Evolutionary conservation across 1,140 invertebrate genomes (phyloP), one percentile per base, ranked within the genome.

Genomic region (Chironomus striatipennis): DNA sequence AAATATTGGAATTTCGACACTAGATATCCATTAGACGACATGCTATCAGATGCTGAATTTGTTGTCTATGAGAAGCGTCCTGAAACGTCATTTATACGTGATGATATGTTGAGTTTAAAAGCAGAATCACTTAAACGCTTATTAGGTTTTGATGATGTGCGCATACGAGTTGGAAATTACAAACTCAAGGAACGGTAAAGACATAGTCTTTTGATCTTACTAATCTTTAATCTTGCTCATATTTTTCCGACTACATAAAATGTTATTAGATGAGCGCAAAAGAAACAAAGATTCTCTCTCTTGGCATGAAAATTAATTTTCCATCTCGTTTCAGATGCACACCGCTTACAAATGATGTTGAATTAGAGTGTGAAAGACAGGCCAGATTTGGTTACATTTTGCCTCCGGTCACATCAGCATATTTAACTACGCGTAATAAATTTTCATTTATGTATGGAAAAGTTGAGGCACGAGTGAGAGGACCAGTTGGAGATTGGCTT

Each of bases 401-500:
- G 20, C 89, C 89, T 1, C 91, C 91, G 0, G 82, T 92, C 1
- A 81, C 87, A 17, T 91, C 91, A 1, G 90, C 88, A 7, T 86
- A 88, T 77, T 79, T 94, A 42, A 86, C 87, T 18, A 91, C 90
- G 0, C 87, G 86, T 75, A 82, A 87, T 43, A 83, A 82, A 17
- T 92, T 93, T 77, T 83, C 82, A 76, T 91, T 91, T 79, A 87
- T 85, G 76, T 93, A 90, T 77, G 92, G 92, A 10, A 86, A 85
- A 78, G 85, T 94, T n/a, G 91, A 93, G 80, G 85, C 93, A 6
- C 83, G 86, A 12, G 91, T 91, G 0, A 92, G 91, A 80, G 80
- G 93, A 77, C 91, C 92, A 0, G 82, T 84, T 77, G 92, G 92
- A 64, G 90, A 91, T 80, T 94, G 92, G 92, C 77, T 93, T 2